phyloP scores from a whole-genome alignment of 1,140 invertebrate genomes.

The Meteorus sp. region DNA sequence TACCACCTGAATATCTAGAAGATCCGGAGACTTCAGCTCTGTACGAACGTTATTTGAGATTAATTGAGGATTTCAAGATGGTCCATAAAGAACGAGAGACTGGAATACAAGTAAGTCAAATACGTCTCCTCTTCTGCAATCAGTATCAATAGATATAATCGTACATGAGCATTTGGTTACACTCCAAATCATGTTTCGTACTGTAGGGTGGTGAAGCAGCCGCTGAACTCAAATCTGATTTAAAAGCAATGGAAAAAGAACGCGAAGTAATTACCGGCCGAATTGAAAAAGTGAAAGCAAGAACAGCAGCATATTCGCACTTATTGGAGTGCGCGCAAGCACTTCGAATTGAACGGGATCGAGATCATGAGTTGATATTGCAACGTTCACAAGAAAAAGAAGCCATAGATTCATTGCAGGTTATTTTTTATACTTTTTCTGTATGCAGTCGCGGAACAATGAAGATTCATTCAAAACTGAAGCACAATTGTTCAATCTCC shows the following conservation, averaged over 20 bases:
- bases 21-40: conserved; percentile 75
- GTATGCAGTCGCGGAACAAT: conserved; percentile 3
- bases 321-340: conserved; percentile 69
- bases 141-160: conserved; percentile 4
- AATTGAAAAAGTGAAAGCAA: conserved; percentile 63
- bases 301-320: conserved; percentile 43
- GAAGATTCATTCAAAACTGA: not conserved
- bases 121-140: too few species aligned
- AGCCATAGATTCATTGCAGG: conserved; percentile 41
- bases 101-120: conserved; percentile 63
- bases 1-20: conserved; percentile 78
- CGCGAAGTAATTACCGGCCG: conserved; percentile 78
- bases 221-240: conserved; percentile 72
- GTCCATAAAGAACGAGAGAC: conserved; percentile 74
- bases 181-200: not conserved
- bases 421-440: conserved; percentile 35
- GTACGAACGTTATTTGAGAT: conserved; percentile 72
- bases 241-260: conserved; percentile 84
- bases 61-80: conserved; percentile 83
- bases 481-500: conserved; percentile 1
- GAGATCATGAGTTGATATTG: conserved; percentile 67
- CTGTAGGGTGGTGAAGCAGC: conserved; percentile 55
- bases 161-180: not conserved
- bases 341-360: conserved; percentile 73
- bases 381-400: conserved; percentile 50